Base-by-base conservation (phyloP, 2,888 invertebrate genomes). In the Dynastes maya region DNA sequence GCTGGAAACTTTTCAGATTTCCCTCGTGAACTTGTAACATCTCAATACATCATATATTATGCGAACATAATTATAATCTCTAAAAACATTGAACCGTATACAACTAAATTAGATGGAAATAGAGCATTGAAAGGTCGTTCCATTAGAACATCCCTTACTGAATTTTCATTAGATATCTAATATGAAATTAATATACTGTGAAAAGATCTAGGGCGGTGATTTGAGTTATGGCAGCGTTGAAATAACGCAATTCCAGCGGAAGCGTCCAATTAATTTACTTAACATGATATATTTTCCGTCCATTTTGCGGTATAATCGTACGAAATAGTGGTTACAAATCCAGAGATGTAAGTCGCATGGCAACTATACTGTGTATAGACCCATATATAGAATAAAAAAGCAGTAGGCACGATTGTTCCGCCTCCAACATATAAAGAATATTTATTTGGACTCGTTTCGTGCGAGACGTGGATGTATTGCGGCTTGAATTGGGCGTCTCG, bases 401-500 rank as follows among this genome's bases (percentile, higher is more conserved):
- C 83, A 83, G 61, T 74, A 74, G 72, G 72, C 72, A 61, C 72
- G 72, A 74, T 74, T 74, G 72, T 61, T 61, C 72, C 72, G 72
- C 72, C 72, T 74, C 84, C 84, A 83, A 83, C 84, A 84, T 83
- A 85, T 84, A 84, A 84, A 84, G 84, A 84, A 85, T 85, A 86
- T 86, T 85, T 86, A 86, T 86, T 83, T 84, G 81, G 79, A 82
- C 84, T 84, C 85, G 86, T 86, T 86, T 86, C 84, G 85, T 83
- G 84, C 84, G 83, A 82, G 86, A 86, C 86, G 83, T 83, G 84
- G 85, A 86, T 84, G 85, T 85, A 86, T 86, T 84, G 84, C 85
- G 82, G 83, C 82, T 82, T 80, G 84, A 86, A 86, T 85, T 85
- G 85, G 84, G 84, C 83, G 82, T 78, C 71, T 71, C 78, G 78